Base-by-base conservation (phyloP, 1,140 invertebrate genomes). In the Drosophila equinoxialis region DNA sequence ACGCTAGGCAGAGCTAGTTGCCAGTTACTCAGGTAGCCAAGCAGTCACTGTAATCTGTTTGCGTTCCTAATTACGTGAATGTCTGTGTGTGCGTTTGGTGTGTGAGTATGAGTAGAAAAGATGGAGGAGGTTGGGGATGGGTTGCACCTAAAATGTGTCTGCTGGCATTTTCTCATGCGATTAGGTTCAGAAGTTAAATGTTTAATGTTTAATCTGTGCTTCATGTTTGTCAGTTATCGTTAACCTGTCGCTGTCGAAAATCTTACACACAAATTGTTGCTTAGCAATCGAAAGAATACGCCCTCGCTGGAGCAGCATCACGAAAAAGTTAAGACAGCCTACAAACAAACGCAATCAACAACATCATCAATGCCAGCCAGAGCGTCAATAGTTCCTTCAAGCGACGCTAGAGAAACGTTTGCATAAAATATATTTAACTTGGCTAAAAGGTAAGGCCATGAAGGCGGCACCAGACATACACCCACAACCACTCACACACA, bases 151-250 rank as follows among this genome's bases (percentile, higher is more conserved):
- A 51, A 51, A 51, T 51, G 45, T 51, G 45, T 51, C 65, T 59
- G 65, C 51, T 77, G 65, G 59, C 70, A 74, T 69, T 77, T 70
- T 62, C 26, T 20, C 70, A 54, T 66, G 55, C 63, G 70, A 77
- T 77, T 77, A 71, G 71, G 41, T 65, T 67, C 61, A 78, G 61
- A 59, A 63, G 71, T 48, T 45, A 74, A 80, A 68, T 80, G 64
- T 74, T 67, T 65, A 74, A 77, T 77, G 60, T 71, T 74, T 74
- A 78, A 80, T 78, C 78, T 77, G 55, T 59, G 78, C 55, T 58
- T 65, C 65, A 80, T 80, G 77, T 79, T 77, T 74, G 77, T 79
- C 77, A 70, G 74, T 79, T 79, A 79, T 70, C 77, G 70, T 79
- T 79, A 79, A 70, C 63, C 65, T 66, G 67, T 61, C 54, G 59